phyloP scores from a whole-genome alignment of 1,140 invertebrate genomes.

The Listronotus bonariensis region DNA sequence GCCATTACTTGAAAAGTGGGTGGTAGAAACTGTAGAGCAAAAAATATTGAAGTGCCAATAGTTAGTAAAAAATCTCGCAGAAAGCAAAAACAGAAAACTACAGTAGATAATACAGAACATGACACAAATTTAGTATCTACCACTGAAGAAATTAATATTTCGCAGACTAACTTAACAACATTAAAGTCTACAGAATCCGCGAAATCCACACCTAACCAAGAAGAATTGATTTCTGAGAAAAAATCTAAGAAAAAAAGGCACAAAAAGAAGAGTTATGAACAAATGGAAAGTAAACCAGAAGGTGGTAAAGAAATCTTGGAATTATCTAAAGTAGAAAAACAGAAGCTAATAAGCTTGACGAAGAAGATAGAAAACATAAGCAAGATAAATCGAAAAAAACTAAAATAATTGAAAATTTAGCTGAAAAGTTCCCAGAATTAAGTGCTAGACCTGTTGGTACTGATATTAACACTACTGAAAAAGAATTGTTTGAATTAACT shows the following conservation, averaged over 20 bases:
- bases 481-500: no score
- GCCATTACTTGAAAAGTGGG: not conserved
- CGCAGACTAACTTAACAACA: not conserved
- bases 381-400: no score
- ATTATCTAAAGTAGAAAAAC: slow-evolving; percentile 30
- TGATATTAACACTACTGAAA: no score
- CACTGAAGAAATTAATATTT: not conserved
- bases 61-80: slow-evolving; percentile 7
- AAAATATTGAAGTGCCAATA: slow-evolving; percentile 26
- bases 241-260: slow-evolving; percentile 40
- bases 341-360: not conserved
- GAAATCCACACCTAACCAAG: slow-evolving; percentile 15
- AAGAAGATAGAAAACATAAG: not conserved
- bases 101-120: not conserved
- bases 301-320: slow-evolving; percentile 32
- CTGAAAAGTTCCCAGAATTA: no score
- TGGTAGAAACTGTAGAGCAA: not conserved
- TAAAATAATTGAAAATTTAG: no score
- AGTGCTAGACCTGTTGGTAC: no score
- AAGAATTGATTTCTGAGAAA: slow-evolving; percentile 22
- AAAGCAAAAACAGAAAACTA: slow-evolving; percentile 10
- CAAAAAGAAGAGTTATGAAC: slow-evolving; percentile 36
- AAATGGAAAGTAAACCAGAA: slow-evolving; percentile 31
- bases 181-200: slow-evolving; percentile 8
- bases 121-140: not conserved